A percentile compares a stretch with the other conserved stretches of the same genome.
Conservation (phyloP, 2,888 invertebrate genomes). For the Lacanobia wlatinum region DNA sequence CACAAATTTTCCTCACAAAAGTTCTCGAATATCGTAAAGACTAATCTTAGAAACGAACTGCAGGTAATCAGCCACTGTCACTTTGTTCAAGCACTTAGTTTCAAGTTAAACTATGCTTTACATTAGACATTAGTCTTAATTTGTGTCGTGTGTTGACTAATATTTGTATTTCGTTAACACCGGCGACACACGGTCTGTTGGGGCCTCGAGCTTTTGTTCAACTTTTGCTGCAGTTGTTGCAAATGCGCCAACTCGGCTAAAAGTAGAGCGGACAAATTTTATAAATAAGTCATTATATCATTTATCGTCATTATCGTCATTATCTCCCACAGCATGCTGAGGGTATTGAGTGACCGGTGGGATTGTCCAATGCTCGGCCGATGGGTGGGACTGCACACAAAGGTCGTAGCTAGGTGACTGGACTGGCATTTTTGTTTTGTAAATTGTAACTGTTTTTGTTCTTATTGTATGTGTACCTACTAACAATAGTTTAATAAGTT, state of each 20-base stretch:
- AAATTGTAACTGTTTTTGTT: too few relatives aligned
- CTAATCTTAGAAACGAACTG: slow-evolving; percentile 57
- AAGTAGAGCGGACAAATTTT: too few relatives aligned
- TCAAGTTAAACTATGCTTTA: slow-evolving; percentile 87
- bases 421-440: too few relatives aligned
- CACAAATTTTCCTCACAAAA: slow-evolving; percentile 54
- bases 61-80: slow-evolving; percentile 79
- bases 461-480: too few relatives aligned
- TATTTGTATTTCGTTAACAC: slow-evolving; percentile 90
- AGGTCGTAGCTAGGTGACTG: too few relatives aligned
- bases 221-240: slow-evolving; percentile 13
- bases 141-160: slow-evolving; percentile 86
- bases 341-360: too few relatives aligned
- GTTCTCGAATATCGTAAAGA: slow-evolving; percentile 56
- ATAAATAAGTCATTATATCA: too few relatives aligned
- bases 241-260: not conserved
- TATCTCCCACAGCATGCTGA: too few relatives aligned
- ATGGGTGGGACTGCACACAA: too few relatives aligned
- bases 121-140: slow-evolving; percentile 89
- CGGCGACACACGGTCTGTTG: slow-evolving; percentile 74
- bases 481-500: too few relatives aligned
- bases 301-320: too few relatives aligned
- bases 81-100: slow-evolving; percentile 90
- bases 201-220: slow-evolving; percentile 48
- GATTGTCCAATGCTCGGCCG: too few relatives aligned